A percentile compares a stretch with the other conserved stretches of the same genome.
phyloP scores from a whole-genome alignment of 2,797 vertebrate genomes.

The Calcarius lapponicus region DNA sequence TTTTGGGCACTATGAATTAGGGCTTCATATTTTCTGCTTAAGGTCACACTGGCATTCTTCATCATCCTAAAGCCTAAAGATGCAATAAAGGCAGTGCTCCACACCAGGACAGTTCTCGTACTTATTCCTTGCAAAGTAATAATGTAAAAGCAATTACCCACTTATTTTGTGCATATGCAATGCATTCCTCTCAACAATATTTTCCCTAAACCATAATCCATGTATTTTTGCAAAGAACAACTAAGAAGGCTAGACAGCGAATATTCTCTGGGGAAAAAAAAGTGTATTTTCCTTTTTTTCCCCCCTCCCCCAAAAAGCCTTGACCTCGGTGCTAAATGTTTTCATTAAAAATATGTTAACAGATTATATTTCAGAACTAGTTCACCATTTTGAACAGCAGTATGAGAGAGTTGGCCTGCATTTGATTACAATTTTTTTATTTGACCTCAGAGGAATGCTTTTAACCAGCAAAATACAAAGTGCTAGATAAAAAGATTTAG shows the following conservation, averaged over 20 bases:
- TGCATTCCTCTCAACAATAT: neutral
- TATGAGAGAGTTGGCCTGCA: slow-evolving; percentile 57
- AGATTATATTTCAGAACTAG: slow-evolving; percentile 62
- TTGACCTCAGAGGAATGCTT: slow-evolving; percentile 36
- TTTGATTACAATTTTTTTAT: slow-evolving; percentile 54
- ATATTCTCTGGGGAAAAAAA: neutral
- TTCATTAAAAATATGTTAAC: slow-evolving; percentile 64
- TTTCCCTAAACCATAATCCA: neutral
- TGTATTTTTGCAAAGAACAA: neutral
- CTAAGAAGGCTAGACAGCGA: neutral
- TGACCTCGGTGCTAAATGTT: neutral
- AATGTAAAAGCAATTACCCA: neutral
- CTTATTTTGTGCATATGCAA: neutral
- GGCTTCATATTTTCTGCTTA: neutral
- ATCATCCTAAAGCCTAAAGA: neutral
- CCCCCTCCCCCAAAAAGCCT: neutral
- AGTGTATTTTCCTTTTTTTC: neutral
- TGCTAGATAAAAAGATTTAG: neutral
- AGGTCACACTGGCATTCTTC: neutral
- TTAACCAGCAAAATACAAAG: neutral
- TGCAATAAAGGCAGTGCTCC: neutral
- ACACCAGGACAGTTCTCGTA: neutral
- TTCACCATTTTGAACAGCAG: slow-evolving; percentile 40
- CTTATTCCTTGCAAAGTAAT: neutral
- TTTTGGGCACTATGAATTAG: neutral